phyloP scores from a whole-genome alignment of 2,888 invertebrate species.

The Cantharis rufa region DNA sequence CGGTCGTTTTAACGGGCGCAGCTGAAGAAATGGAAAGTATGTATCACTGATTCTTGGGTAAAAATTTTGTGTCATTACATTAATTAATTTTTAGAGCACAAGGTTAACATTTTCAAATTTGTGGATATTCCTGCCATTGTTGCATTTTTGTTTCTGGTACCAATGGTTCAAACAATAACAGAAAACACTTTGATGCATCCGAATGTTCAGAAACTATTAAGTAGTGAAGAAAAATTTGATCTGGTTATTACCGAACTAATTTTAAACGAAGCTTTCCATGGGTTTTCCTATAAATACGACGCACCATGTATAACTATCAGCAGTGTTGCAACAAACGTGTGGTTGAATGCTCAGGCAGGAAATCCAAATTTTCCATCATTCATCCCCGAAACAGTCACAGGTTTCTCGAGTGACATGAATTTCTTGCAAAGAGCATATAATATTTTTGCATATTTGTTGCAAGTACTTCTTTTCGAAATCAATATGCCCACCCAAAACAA shows the following conservation, averaged over 20 bases:
- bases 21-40: not conserved
- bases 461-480: not conserved
- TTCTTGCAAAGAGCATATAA: constrained; percentile 4
- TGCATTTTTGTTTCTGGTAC: not conserved
- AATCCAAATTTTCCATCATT: constrained; percentile 39
- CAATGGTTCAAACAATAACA: not conserved
- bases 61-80: no score
- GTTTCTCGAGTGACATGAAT: constrained; percentile 25
- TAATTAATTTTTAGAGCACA: not conserved
- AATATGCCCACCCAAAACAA: constrained; percentile 24
- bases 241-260: constrained; percentile 44
- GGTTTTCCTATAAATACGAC: constrained; percentile 37
- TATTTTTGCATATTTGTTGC: not conserved
- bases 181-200: constrained; percentile 30
- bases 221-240: constrained; percentile 42
- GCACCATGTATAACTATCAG: constrained; percentile 38
- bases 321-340: constrained; percentile 30
- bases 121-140: not conserved
- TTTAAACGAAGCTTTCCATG: constrained; percentile 40
- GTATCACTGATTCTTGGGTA: not conserved
- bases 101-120: not conserved
- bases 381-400: constrained; percentile 33
- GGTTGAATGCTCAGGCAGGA: constrained; percentile 38
- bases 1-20: not conserved
- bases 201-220: constrained; percentile 40